Percentiles rank a stretch among this genome's conserved stretches.
These are phyloP conservation scores for Corella eumyota DNA, from an alignment of 23 tunicate species.

Conservation along the genomic window DNA sequence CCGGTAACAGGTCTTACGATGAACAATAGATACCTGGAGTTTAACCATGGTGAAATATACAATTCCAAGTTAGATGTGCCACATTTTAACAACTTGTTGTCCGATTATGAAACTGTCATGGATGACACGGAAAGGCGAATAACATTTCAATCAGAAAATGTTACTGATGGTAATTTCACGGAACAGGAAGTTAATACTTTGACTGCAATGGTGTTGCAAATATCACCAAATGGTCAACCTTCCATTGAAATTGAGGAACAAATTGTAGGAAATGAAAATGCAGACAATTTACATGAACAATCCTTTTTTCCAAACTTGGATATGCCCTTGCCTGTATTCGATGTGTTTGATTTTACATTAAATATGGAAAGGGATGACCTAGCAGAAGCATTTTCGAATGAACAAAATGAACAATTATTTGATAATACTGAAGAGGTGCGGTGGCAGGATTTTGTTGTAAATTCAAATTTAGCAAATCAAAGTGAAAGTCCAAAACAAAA, in stretches of 20 bases:
- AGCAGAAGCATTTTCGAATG: no score
- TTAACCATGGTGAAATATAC: not conserved
- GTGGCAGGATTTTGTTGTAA: conserved; percentile 5
- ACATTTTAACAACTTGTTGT: not conserved
- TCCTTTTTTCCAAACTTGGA: no score
- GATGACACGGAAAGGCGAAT: conserved; percentile 4
- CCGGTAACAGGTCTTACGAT: conserved; percentile 1
- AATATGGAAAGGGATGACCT: no score
- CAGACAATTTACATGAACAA: no score
- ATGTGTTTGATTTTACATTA: conserved; percentile 2
- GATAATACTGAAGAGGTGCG: conserved; percentile 15
- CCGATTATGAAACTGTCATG: conserved; percentile 5
- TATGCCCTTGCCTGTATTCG: conserved; percentile 4
- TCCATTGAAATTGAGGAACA: not conserved
- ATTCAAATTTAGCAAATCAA: not conserved
- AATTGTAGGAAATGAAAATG: no score
- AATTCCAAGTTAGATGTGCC: no score
- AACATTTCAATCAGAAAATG: not conserved
- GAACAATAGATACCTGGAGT: not conserved
- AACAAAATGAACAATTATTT: no score
- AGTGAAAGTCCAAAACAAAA: not conserved
- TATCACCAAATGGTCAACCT: conserved; percentile 1
- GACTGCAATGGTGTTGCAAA: conserved; percentile 14
- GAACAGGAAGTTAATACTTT: not conserved
- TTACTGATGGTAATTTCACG: not conserved